A percentile compares a stretch with the other conserved stretches of the same genome.
These are phyloP conservation scores for Spodoptera litura DNA, from an alignment of 1,140 invertebrate species.

Conservation along the genomic window DNA sequence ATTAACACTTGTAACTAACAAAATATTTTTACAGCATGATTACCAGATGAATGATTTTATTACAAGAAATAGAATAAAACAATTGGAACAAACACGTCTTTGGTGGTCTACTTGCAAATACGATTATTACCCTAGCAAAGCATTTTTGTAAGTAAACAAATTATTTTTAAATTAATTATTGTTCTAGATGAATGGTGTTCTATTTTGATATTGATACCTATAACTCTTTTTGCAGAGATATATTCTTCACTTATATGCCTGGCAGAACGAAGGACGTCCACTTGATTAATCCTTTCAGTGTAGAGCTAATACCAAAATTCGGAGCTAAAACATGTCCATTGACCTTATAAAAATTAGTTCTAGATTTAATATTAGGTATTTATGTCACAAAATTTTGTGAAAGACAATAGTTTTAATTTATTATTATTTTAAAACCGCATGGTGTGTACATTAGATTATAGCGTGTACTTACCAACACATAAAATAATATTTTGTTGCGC, in stretches of 20 bases:
- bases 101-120: conserved; percentile 81
- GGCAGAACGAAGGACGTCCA: conserved; percentile 75
- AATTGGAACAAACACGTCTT: conserved; percentile 72
- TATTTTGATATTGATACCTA: neutral
- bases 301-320: conserved; percentile 68
- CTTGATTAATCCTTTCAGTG: conserved; percentile 75
- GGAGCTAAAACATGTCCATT: conserved; percentile 78
- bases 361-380: neutral
- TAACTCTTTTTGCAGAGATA: conserved; percentile 69
- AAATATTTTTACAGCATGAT: conserved; percentile 68
- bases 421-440: too few relatives aligned
- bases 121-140: conserved; percentile 74
- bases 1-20: too few relatives aligned
- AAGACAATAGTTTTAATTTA: too few relatives aligned
- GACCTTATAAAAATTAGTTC: neutral
- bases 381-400: too few relatives aligned
- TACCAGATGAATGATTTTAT: conserved; percentile 72
- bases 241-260: conserved; percentile 80
- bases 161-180: neutral
- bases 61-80: conserved; percentile 71
- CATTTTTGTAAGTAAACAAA: conserved; percentile 73
- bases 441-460: too few relatives aligned
- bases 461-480: too few relatives aligned
- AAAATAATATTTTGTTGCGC: too few relatives aligned
- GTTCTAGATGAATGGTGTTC: neutral